phyloP scores from a whole-genome alignment of 2,113 vertebrate genomes.

The Oreotrochilus melanogaster region DNA sequence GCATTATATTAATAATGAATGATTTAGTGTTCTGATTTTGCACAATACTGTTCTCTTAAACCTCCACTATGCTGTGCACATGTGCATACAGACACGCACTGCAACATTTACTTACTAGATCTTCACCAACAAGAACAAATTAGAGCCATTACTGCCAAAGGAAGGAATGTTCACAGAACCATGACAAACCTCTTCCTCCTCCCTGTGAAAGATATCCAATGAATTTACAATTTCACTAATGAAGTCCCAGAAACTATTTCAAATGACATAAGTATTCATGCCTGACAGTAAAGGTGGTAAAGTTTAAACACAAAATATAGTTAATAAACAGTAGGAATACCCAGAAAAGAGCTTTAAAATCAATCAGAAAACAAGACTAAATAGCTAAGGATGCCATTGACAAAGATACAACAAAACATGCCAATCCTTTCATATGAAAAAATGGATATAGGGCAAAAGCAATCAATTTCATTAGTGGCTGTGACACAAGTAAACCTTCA shows the following conservation, averaged over 20 bases:
- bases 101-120: background rate
- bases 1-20: background rate
- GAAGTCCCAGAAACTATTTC: background rate
- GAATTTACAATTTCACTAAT: background rate
- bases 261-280: background rate
- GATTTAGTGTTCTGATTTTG: background rate
- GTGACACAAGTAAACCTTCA: background rate
- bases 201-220: background rate
- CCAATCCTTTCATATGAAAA: background rate
- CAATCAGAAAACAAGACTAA: background rate
- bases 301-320: background rate
- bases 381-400: background rate
- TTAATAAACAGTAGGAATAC: background rate
- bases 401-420: background rate
- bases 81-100: background rate
- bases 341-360: background rate
- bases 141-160: background rate
- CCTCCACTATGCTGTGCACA: background rate
- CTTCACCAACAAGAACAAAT: background rate
- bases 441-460: background rate
- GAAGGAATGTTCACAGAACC: fast-evolving
- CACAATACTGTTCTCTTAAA: background rate
- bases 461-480: background rate
- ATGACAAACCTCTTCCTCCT: background rate
- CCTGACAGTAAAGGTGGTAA: background rate